These are phyloP conservation scores for Anthoscopus minutus DNA, from an alignment of 2,113 vertebrate genomes.

Conservation along the genomic window DNA sequence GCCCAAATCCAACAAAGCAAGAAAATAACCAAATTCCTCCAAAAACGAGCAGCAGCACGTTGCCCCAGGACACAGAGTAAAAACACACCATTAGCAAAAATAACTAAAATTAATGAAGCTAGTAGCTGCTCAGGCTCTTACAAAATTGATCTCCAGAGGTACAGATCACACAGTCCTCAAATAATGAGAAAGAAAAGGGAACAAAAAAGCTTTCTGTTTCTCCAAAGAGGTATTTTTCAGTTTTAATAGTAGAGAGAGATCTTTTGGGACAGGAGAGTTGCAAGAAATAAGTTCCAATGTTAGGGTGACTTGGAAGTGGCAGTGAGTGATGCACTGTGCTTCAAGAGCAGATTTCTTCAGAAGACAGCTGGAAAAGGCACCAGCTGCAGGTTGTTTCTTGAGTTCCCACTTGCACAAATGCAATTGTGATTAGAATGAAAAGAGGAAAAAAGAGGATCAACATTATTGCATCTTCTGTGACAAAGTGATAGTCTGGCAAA, in stretches of 20 bases:
- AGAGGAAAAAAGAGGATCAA: not conserved
- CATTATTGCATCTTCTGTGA: not conserved
- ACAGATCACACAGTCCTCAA: not conserved
- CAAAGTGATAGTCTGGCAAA: not conserved
- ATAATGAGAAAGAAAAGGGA: not conserved
- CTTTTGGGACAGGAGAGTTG: not conserved
- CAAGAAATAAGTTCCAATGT: not conserved
- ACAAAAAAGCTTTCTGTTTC: not conserved
- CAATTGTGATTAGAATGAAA: not conserved
- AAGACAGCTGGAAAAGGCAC: not conserved
- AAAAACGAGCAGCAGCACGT: not conserved
- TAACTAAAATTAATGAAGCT: not conserved
- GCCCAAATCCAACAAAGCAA: not conserved
- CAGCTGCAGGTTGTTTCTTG: not conserved
- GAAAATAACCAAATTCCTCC: not conserved
- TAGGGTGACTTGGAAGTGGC: not conserved
- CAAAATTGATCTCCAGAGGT: not conserved
- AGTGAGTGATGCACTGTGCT: not conserved
- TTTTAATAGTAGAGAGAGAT: not conserved
- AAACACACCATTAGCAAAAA: not conserved
- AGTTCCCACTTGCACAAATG: not conserved
- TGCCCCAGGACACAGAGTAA: not conserved
- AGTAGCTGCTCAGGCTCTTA: not conserved
- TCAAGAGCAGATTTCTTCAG: not conserved
- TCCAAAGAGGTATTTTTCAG: not conserved